Evolutionary conservation across 2,888 invertebrate species (phyloP).

Genomic region (Acutogordius australiensis): DNA sequence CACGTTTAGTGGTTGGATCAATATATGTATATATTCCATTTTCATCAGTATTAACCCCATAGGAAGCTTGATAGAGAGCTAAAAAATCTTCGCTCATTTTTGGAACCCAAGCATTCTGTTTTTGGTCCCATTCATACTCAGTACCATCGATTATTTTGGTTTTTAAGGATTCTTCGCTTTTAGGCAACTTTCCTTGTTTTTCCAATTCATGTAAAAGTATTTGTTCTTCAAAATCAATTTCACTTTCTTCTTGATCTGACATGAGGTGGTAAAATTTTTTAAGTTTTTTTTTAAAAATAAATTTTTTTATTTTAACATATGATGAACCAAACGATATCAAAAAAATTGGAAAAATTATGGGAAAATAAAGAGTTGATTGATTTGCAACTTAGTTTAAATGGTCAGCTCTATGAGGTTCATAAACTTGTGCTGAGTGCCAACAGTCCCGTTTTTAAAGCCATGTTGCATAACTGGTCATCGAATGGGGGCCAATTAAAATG

Average conservation of each 20-base stretch:
- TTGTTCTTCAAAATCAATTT: neutral
- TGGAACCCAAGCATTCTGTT: constrained; percentile 76
- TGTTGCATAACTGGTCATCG: neutral
- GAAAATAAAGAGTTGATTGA: neutral
- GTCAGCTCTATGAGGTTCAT: neutral
- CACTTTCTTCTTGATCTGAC: neutral
- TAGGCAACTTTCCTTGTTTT: neutral
- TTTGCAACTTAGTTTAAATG: neutral
- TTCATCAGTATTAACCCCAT: constrained; percentile 26
- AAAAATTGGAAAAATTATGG: neutral
- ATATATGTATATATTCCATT: constrained; percentile 13
- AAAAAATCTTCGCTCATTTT: constrained; percentile 79
- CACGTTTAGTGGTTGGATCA: neutral
- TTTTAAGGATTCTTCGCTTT: neutral
- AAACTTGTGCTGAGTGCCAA: neutral
- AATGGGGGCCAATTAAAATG: no score
- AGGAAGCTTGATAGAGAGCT: constrained; percentile 75
- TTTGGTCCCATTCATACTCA: constrained; percentile 60
- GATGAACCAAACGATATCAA: neutral
- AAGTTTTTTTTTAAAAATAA: no score
- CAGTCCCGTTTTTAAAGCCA: constrained; percentile 8
- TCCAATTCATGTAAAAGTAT: neutral
- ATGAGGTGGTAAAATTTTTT: no score
- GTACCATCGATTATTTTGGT: constrained; percentile 39
- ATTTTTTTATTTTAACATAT: no score